A percentile compares a stretch with the other conserved stretches of the same genome.
phyloP scores from a whole-genome alignment of 2,888 invertebrate genomes.

The Diaprepes abbreviatus region DNA sequence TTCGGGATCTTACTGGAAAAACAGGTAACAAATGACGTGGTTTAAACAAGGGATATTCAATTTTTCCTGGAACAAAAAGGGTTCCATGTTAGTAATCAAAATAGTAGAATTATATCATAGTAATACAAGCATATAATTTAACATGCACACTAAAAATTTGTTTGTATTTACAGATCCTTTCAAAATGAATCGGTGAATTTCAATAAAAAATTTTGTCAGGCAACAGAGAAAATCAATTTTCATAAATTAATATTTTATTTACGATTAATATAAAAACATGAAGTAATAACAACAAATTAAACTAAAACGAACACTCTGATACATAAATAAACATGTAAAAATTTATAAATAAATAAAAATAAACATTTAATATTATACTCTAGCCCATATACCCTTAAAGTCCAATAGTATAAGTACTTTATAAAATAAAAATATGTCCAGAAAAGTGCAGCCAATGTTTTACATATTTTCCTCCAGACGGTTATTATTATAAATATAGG shows the following conservation, averaged over 20 bases:
- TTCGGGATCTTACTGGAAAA: not conserved
- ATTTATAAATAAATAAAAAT: constrained; percentile 7
- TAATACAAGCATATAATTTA: not conserved
- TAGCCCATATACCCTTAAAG: constrained; percentile 3
- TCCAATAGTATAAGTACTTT: constrained; percentile 7
- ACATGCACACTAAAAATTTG: not conserved
- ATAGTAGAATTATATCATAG: not conserved
- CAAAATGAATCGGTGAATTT: too few relatives aligned
- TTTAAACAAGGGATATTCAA: not conserved
- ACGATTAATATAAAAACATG: constrained; percentile 9
- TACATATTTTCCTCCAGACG: too few relatives aligned
- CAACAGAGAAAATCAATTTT: not conserved
- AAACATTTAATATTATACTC: constrained; percentile 4
- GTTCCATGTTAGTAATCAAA: constrained; percentile 6
- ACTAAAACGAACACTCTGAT: constrained; percentile 6
- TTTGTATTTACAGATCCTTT: too few relatives aligned
- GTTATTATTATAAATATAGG: too few relatives aligned
- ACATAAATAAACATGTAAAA: constrained; percentile 9
- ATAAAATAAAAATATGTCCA: not conserved
- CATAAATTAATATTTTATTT: not conserved
- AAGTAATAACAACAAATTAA: constrained; percentile 7
- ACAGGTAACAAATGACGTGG: too few relatives aligned
- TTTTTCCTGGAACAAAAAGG: constrained; percentile 20
- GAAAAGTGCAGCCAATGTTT: constrained; percentile 4
- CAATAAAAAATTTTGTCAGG: too few relatives aligned